Base-by-base conservation (phyloP, 2,797 vertebrate genomes). In the Psittacula echo region DNA sequence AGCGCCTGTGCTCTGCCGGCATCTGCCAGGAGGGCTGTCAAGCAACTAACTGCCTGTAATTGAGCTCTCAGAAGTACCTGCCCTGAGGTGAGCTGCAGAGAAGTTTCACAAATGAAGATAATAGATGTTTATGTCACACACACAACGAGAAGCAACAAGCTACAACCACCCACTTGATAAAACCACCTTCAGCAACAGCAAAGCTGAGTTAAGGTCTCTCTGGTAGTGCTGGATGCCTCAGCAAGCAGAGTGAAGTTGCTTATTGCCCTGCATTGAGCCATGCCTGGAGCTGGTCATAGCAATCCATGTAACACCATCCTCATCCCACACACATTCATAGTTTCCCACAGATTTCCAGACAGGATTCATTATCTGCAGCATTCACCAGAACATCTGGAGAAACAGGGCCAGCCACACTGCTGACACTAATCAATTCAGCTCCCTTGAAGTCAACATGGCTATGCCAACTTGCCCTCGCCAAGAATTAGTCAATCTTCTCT, bases 81-180 rank as follows among this genome's bases (percentile, higher is more conserved):
- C 95, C 97, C 90, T 41, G 34, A 34, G 97, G 96, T 95, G 91
- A 94, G 84, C 89, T 67, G 15, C 68, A 85, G 85, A 95, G 92
- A 97, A 97, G 94, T 60, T 75, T 85, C 89, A 94, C 93, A 96
- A 94, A 92, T 89, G 83, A 96, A 97, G 94, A 93, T 97, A 97
- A 97, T 96, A 89, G 85, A 90, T 91, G 96, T 95, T 93, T 94
- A 83, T 94, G 89, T 95, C 93, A 93, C 95, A 89, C 64, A 84
- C 5, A 4, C 65, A 62, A 48, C 3, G 65, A 91, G 91, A 90
- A 94, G 65, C 72, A 37, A 77, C 19, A 17, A 82, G 90, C 79
- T 81, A 13, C 1, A 10, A 82, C 85, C 72, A 15, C 78, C 70
- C 62, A 53, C 75, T 78, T 88, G 74, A 76, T 58, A 75, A 85